Conservation (phyloP, 2,797 vertebrate species). For the Choloepus didactylus region DNA sequence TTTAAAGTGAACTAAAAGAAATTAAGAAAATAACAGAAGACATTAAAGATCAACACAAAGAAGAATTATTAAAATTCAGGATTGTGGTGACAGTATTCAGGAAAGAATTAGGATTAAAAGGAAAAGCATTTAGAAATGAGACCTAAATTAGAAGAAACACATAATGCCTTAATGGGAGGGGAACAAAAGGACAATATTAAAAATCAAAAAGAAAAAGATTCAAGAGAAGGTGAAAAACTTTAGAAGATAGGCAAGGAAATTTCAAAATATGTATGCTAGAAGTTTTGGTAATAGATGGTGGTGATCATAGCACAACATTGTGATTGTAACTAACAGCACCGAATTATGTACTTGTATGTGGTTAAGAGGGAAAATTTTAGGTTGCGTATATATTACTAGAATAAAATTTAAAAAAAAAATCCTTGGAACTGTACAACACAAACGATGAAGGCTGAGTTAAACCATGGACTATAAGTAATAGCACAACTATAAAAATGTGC, state of each 20-base stretch:
- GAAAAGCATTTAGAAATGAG: not conserved
- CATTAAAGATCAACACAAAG: rapidly evolving
- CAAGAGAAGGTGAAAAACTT: not conserved
- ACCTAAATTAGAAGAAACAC: not conserved
- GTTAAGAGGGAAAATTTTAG: too few species aligned
- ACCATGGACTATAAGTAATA: too few species aligned
- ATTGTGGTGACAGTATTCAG: rapidly evolving
- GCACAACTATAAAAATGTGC: too few species aligned
- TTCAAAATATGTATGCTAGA: not conserved
- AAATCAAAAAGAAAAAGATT: not conserved
- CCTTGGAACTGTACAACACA: too few species aligned
- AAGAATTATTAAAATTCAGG: not conserved
- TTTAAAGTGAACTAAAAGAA: not conserved
- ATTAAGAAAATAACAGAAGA: not conserved
- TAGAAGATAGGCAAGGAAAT: not conserved
- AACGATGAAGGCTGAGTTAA: too few species aligned
- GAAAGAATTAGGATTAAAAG: too few species aligned
- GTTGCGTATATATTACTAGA: too few species aligned
- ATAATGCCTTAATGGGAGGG: not conserved
- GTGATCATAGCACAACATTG: too few species aligned
- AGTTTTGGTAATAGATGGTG: not conserved
- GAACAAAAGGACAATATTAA: not conserved
- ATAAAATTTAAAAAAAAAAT: too few species aligned
- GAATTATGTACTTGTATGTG: too few species aligned
- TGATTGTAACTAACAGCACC: too few species aligned